Base-by-base conservation (phyloP, 2,888 invertebrate genomes). In the Plutella xylostella region DNA sequence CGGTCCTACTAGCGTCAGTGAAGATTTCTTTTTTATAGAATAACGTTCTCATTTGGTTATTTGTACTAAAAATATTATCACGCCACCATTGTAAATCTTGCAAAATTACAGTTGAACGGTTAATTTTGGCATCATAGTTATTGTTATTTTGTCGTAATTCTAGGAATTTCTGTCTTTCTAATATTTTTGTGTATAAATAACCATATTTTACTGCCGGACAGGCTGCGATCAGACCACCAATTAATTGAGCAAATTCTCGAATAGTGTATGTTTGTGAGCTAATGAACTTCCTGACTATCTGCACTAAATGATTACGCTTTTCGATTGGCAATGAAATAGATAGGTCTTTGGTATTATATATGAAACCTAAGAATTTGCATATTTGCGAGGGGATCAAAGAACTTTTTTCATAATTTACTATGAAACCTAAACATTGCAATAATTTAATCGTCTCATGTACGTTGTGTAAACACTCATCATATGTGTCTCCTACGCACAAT, bases 351-450 rank as follows among this genome's bases (percentile, higher is more conserved):
- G 45, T 41, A 34, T 41, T 14, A 41, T 17, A 45, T n/a, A 41
- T 41, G 22, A 45, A 41, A 15, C 45, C 45, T 39, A 45, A 25
- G 21, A 34, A 45, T 17, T 14, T 40, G 14, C 38, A 33, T 2
- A 5, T 25, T 40, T 41, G 40, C 3, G 22, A 15, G 5, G 45
- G 45, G 21, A n/a, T 34, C 4, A 45, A 30, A 17, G 14, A 28
- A 25, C 39, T 40, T 39, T 45, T 45, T 12, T 40, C 35, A n/a
- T 38, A 22, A 41, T 45, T 45, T 14, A 45, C 22, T n/a, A 45
- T 25, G 22, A 45, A 45, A 2, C 45, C 45, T 34, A 41, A 40
- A 34, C 41, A 33, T 17, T 45, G 21, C 11, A 45, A 20, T 12
- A 45, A 25, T 14, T 22, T 20, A 25, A 40, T 22, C 9, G 45